Base-by-base conservation (phyloP, 2,888 invertebrate species). In the Andrena minutula region DNA sequence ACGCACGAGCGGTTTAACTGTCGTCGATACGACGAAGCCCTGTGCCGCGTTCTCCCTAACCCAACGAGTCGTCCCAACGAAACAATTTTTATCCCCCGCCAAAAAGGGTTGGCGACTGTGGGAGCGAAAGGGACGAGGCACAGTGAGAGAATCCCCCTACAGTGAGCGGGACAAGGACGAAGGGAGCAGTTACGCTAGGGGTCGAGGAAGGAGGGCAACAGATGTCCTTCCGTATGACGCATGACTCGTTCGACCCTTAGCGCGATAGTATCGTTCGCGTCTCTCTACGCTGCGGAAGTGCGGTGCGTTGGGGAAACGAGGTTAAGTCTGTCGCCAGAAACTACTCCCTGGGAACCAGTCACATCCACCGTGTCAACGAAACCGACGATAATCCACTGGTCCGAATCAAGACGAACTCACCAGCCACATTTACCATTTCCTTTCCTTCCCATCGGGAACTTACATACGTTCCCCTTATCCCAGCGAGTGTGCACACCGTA, bases 201-300 rank as follows among this genome's bases (percentile, higher is more conserved):
- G 82, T 66, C 82, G 88, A 82, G 86, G 82, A 79, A 88, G 79
- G 85, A 87, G 90, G 89, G 85, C 88, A 90, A 88, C 90, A 90
- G 90, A 90, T 90, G 90, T 90, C 88, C 90, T 84, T 82, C 84
- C 86, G 84, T 82, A 89, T 90, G 90, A 90, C 90, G 90, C 90
- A 90, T 86, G 84, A 82, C 65, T 82, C 75, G 76, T 82, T 69
- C 75, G 61, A 65, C 86, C 82, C 88, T 84, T 76, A 76, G 82
- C 63, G 51, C 65, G 82, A 78, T 83, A 89, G 86, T 89, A 81
- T 72, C 79, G 72, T 84, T 82, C 73, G 81, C 86, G 84, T 69
- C 82, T 69, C 82, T 64, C 79, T 79, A 71, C 78, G 80, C 83
- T 65, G 76, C 84, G 84, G 85, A 82, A 84, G 81, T 75, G 64